Evolutionary conservation across 2,888 invertebrate genomes (phyloP), one percentile per base, ranked within the genome.

Genomic region (Alitta virens): DNA sequence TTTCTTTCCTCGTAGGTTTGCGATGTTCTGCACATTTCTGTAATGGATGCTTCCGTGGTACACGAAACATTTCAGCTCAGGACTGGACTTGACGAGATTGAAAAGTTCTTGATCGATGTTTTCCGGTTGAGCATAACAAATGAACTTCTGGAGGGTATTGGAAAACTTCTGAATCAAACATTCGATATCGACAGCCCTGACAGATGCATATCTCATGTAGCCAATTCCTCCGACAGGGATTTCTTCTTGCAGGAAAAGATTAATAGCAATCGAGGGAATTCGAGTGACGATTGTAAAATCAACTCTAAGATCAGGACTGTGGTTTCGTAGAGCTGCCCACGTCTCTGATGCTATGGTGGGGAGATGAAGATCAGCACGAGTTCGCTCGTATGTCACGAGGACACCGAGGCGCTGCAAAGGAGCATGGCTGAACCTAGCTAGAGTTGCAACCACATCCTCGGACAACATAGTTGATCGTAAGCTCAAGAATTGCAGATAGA

Each of bases 391-490:
- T 5, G 72, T 72, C 2, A 78, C 66, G 21, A 74, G 67, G 5
- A 78, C 67, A 26, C 72, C 64, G 21, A 77, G 60, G 1, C 60
- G 18, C 23, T 70, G 42, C 9, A 77, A 64, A 52, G 67, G 72
- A n/a, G 60, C 56, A 56, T 74, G 63, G 1, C 64, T 64, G 18
- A 60, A 51, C 1, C 65, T 63, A 0, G 71, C 65, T 2, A 78
- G 60, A 42, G 67, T 65, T 46, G 61, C 16, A 2, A 78, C 26
- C 5, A 76, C 46, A 0, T 72, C 69, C 42, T 72, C 65, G 43
- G 65, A 69, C 5, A 78, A 33, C 75, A 78, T 76, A 0, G 72
- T 70, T 2, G 75, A 73, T 25, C 75, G 65, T 3, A 78, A 55
- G 5, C 69, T 69, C 5, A 78, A 58, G 16, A 67, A 64, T 16